Base-by-base conservation (phyloP, 2,888 invertebrate genomes). In the Ophraella communa region DNA sequence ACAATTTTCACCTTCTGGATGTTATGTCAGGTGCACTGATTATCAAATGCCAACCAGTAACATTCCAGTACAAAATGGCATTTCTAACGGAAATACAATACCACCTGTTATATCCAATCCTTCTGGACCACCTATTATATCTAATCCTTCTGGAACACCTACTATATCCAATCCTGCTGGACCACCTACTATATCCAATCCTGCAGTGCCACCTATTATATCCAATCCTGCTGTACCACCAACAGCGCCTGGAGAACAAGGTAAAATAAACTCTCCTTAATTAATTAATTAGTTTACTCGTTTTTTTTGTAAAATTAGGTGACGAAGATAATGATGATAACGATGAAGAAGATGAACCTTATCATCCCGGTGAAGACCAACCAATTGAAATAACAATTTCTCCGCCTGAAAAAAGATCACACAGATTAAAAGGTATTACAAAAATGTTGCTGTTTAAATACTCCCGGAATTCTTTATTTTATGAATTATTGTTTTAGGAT, bases 311-410 rank as follows among this genome's bases (percentile, higher is more conserved):
- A 30, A 10, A 30, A 14, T 42, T 4, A 42, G 14, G 23, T 21
- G 14, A 14, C n/a, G n/a, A n/a, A n/a, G n/a, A n/a, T n/a, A n/a
- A 30, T 30, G 44, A 49, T 51, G 42, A 27, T 21, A 55, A 55
- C 7, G 56, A 62, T 27, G 63, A 63, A 17, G 63, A 52, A 20
- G 57, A 57, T 45, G 45, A 47, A 23, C 63, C 63, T 2, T 63
- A 63, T 30, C 57, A 44, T 14, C 52, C 51, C 11, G 63, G 63
- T 33, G 63, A 63, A 63, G 63, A 63, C 8, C 17, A 30, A n/a
- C 63, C 63, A 3, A 45, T 57, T 8, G 63, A 63, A 35, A 30
- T 33, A 14, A 63, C 63, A 8, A 14, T 23, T 30, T 49, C 60
- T 8, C 60, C 60, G 10, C 60, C 60, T 21, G 60, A 60, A 42